Conservation (phyloP, 2,888 invertebrate genomes). For the Campoletis raptor region DNA sequence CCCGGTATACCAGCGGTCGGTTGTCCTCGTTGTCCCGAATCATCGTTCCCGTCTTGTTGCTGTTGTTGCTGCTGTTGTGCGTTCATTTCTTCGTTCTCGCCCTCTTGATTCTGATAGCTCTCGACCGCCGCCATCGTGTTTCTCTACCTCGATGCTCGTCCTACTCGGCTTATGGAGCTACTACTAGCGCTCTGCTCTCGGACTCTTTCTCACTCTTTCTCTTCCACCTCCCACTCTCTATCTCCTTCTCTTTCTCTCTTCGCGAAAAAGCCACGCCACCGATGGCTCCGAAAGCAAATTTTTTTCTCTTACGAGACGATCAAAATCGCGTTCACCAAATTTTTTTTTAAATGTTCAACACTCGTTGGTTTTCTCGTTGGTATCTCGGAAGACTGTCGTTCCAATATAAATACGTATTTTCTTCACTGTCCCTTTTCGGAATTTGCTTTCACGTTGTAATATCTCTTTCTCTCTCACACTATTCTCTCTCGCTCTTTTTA, state of each 20-base stretch:
- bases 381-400: constrained; percentile 1
- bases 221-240: constrained; percentile 22
- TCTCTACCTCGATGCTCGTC: constrained; percentile 68
- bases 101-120: constrained; percentile 80
- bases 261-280: constrained; percentile 57
- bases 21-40: constrained; percentile 77
- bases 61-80: constrained; percentile 68
- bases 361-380: not conserved
- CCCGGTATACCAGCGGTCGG: constrained; percentile 84
- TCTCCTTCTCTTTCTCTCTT: constrained; percentile 17
- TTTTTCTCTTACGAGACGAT: constrained; percentile 45
- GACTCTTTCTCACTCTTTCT: constrained; percentile 42
- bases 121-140: constrained; percentile 82
- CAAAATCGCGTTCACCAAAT: constrained; percentile 16
- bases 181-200: constrained; percentile 49
- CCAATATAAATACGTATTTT: constrained; percentile 21
- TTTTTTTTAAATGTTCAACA: not conserved
- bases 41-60: constrained; percentile 72
- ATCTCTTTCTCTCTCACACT: constrained; percentile 3
- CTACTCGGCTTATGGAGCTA: constrained; percentile 61
- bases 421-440: constrained; percentile 24
- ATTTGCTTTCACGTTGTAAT: constrained; percentile 42
- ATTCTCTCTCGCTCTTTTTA: constrained; percentile 3
- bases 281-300: constrained; percentile 18
- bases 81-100: constrained; percentile 75